These are phyloP conservation scores for Cavia porcellus DNA, from an alignment of 2,113 vertebrate genomes.

Conservation along the genomic window DNA sequence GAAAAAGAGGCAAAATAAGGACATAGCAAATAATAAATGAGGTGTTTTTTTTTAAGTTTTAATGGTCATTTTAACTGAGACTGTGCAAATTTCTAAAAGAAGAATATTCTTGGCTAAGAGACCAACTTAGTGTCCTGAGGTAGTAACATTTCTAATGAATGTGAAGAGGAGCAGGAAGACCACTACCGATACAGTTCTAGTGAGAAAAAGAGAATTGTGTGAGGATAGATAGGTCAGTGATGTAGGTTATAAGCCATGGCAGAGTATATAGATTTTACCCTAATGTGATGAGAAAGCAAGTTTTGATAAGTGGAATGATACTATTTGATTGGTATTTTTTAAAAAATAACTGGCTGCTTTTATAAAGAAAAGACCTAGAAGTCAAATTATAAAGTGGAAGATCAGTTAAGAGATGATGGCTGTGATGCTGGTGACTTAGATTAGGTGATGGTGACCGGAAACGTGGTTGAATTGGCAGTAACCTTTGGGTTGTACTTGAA, in stretches of 20 bases:
- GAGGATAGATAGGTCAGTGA: not conserved
- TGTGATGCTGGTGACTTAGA: not conserved
- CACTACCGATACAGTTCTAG: not conserved
- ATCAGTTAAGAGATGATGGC: not conserved
- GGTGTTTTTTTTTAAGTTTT: not conserved
- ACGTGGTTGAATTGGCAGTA: not conserved
- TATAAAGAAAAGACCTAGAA: not conserved
- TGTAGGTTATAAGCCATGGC: not conserved
- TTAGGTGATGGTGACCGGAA: not conserved
- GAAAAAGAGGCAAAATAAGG: not conserved
- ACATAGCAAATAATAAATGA: not conserved
- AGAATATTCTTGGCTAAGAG: not conserved
- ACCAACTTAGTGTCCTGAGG: not conserved
- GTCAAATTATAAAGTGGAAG: not conserved
- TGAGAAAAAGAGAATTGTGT: not conserved
- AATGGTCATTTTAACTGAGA: not conserved
- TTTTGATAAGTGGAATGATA: not conserved
- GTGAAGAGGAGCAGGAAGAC: not conserved
- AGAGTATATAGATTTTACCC: not conserved
- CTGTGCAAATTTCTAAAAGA: not conserved
- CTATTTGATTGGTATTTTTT: not conserved
- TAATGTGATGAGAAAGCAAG: not conserved
- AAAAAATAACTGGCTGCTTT: not conserved
- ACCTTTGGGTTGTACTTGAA: not conserved
- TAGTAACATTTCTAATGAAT: not conserved